phyloP scores from a whole-genome alignment of 1,140 invertebrate genomes.

The Anastrepha obliqua region DNA sequence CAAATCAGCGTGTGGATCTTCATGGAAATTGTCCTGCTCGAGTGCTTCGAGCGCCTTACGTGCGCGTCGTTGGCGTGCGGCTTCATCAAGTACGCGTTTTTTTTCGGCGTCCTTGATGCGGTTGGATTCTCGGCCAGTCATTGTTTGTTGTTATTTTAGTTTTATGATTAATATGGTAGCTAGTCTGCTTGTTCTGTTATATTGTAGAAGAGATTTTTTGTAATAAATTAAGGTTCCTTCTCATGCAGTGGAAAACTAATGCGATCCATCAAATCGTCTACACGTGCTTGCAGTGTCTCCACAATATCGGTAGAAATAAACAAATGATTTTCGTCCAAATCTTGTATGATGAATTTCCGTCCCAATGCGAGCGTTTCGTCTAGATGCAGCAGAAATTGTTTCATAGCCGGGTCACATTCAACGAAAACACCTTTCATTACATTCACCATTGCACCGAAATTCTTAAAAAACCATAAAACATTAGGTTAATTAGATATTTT shows the following conservation, averaged over 20 bases:
- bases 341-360: conserved; percentile 96
- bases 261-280: conserved; percentile 98
- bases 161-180: background rate
- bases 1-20: conserved; percentile 97
- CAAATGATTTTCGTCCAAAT: conserved; percentile 96
- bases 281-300: conserved; percentile 89
- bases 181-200: background rate
- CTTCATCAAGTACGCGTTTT: conserved; percentile 91
- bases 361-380: conserved; percentile 96
- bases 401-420: conserved; percentile 95
- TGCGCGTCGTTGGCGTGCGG: conserved; percentile 86
- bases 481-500: background rate
- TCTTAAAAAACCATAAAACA: background rate
- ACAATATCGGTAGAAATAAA: conserved; percentile 96
- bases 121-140: conserved; percentile 83
- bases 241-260: conserved; percentile 92
- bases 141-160: conserved; percentile 64
- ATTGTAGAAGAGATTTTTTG: background rate
- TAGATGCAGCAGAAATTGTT: conserved; percentile 97
- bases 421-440: conserved; percentile 57
- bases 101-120: conserved; percentile 86
- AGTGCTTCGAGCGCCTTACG: conserved; percentile 94
- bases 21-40: conserved; percentile 98
- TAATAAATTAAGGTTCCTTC: conserved; percentile 80
- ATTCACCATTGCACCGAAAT: conserved; percentile 44